These are phyloP conservation scores for Oreochromis mossambicus DNA, from an alignment of 2,797 vertebrate genomes.

Conservation along the genomic window DNA sequence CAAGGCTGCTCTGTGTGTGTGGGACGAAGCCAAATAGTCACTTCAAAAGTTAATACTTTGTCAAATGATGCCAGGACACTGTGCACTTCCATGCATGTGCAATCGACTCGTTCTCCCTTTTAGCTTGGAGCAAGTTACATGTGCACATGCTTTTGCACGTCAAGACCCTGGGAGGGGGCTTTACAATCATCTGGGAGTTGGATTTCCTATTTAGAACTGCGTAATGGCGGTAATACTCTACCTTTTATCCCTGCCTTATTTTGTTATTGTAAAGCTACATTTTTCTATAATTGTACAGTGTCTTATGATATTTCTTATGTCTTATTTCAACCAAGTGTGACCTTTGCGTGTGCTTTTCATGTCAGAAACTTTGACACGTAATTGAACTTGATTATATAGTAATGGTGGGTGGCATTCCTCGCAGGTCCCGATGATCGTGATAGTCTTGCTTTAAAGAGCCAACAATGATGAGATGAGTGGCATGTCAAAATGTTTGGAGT, in stretches of 20 bases:
- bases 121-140: not conserved
- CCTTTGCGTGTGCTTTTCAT: not conserved
- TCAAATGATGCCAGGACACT: not conserved
- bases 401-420: not conserved
- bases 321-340: not conserved
- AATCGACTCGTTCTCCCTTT: rapidly evolving
- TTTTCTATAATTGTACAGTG: not conserved
- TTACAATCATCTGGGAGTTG: not conserved
- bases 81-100: not conserved
- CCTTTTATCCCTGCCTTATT: not conserved
- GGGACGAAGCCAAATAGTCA: not conserved
- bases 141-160: rapidly evolving
- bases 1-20: not conserved
- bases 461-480: not conserved
- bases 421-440: not conserved
- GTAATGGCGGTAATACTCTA: not conserved
- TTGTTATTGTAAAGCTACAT: not conserved
- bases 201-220: not conserved
- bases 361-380: not conserved
- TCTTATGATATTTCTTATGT: not conserved
- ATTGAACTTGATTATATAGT: not conserved
- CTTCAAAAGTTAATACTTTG: not conserved
- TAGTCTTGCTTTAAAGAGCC: not conserved
- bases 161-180: no score
- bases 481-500: not conserved